Evolutionary conservation across 2,113 vertebrate genomes (phyloP), one percentile per base, ranked within the genome.

Genomic region (Tetraodon nigroviridis): DNA sequence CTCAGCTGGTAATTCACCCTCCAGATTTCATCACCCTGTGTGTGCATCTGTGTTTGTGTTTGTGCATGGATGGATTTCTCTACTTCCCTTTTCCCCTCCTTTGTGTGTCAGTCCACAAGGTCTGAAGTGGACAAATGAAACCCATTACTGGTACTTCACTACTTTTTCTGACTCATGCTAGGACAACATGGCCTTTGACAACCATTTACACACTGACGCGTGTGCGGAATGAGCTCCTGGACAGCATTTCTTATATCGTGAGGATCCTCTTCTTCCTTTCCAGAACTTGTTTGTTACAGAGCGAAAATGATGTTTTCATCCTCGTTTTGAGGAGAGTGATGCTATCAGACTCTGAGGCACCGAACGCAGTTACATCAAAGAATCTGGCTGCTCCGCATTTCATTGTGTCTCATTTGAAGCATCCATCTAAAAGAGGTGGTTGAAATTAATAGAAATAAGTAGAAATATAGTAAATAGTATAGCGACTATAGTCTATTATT

Each of bases 81-180:
- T 16, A 46, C 44, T 46, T 17, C n/a, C n/a, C n/a, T 18, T 48
- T 42, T 41, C 63, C 56, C 22, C n/a, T n/a, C 47, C 55, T 70
- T 65, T 67, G 62, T 78, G 60, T 40, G 27, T 46, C 57, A 58
- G 56, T 56, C 69, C 69, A 32, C 29, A 74, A 74, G 64, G 58
- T 71, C 80, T 68, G 69, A 69, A 68, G 60, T 57, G 63, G 66
- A 78, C 78, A 68, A 76, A 81, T 78, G 72, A 63, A 69, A 66
- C 60, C 69, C 73, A 78, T 80, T 80, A 71, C 55, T 74, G 58
- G 21, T 63, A 21, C 58, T 69, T 64, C 55, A 51, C 4, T 17
- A 13, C 71, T 75, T 64, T 14, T 68, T 14, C 11, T 50, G 40
- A 51, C 64, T 65, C 58, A 37, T 8, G 6, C 64, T 46, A 61